phyloP scores from a whole-genome alignment of 2,888 invertebrate species.

The Athrips mouffetella region DNA sequence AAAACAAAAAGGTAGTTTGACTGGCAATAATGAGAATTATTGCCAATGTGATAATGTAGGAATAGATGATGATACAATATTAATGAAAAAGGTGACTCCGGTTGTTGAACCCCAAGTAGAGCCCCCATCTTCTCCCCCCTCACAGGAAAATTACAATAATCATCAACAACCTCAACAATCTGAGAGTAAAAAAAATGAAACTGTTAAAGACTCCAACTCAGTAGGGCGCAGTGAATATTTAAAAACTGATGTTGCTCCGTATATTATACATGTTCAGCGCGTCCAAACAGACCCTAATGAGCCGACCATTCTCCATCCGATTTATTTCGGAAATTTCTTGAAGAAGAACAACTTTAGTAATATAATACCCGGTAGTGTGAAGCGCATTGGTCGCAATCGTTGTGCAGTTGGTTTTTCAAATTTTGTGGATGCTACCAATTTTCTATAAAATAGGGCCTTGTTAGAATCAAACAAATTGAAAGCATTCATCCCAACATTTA shows the following conservation, averaged over 20 bases:
- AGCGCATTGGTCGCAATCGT: background rate
- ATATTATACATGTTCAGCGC: background rate
- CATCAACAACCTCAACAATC: background rate
- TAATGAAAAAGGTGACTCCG: background rate
- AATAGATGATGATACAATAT: background rate
- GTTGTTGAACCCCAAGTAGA: no score
- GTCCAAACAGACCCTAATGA: background rate
- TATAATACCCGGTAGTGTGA: background rate
- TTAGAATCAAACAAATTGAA: background rate
- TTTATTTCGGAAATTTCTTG: background rate
- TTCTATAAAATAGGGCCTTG: background rate
- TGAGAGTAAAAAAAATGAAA: no score
- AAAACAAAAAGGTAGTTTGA: background rate
- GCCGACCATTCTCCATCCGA: background rate
- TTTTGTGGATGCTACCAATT: background rate
- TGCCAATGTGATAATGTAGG: background rate
- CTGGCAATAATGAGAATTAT: background rate
- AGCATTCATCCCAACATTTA: conserved; percentile 16
- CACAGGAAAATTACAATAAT: no score
- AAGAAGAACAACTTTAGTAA: background rate
- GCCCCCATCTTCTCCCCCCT: no score
- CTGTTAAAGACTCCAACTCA: no score
- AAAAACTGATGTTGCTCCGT: background rate
- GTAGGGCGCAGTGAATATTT: background rate
- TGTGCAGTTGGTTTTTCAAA: background rate